phyloP scores from a whole-genome alignment of 2,113 vertebrate genomes.

The Clinocottus analis region DNA sequence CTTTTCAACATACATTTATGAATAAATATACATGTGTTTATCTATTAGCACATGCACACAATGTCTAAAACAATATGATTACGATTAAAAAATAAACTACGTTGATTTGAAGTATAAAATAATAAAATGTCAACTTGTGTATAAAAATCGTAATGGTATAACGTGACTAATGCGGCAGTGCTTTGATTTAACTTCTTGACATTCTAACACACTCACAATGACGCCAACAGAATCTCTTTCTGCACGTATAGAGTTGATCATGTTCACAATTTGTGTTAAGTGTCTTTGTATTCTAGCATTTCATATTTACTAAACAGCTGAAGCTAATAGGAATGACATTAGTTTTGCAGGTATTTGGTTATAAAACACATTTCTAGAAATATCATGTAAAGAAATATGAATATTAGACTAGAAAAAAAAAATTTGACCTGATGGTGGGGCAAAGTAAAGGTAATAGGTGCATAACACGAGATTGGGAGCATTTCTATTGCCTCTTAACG shows the following conservation, averaged over 20 bases:
- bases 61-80: background rate
- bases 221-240: background rate
- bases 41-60: background rate
- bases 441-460: background rate
- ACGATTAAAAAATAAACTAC: background rate
- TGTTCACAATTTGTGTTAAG: background rate
- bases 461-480: background rate
- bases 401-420: too few species aligned
- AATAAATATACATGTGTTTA: background rate
- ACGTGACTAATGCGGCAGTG: background rate
- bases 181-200: background rate
- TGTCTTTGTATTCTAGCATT: background rate
- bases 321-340: background rate
- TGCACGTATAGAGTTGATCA: background rate
- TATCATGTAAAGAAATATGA: background rate
- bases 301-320: background rate
- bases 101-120: background rate
- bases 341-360: background rate
- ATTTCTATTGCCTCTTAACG: background rate
- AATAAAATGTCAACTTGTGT: background rate
- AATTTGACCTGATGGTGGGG: background rate
- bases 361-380: background rate
- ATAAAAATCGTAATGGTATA: background rate
- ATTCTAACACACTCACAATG: background rate
- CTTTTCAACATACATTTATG: constrained; percentile 2